Evolutionary conservation across 1,140 invertebrate genomes (phyloP), one percentile per base, ranked within the genome.

Genomic region (Cydia pomonella): DNA sequence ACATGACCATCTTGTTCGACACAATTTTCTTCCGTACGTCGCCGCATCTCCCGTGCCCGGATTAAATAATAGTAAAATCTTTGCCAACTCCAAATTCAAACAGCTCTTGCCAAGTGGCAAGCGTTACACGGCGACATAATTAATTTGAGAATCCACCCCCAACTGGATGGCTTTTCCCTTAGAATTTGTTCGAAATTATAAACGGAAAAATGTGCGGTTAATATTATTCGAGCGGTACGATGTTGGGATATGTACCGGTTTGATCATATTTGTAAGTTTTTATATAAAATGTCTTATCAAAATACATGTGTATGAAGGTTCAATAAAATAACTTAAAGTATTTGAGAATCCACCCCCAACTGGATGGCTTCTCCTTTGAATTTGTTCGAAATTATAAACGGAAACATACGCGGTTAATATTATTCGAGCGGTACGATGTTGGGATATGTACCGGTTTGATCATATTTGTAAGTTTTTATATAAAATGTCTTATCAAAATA

Each of bases 41-140:
- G 23, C 73, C 59, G n/a, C 59, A 59, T 74, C 72, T 74, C 73
- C 63, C n/a, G 64, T 73, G 44, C 73, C 64, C 71, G 71, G 76
- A 79, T 81, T 81, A 59, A 59, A 59, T 59, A 59, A 59, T 74
- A 74, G 73, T 74, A 74, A 74, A 74, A 74, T 74, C 73, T 47
- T 74, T 74, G 73, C 73, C 73, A 74, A 74, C 33, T 74, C 62
- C 3, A 23, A 64, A 74, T 74, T 74, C 73, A 74, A 74, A 74
- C 73, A 27, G 4, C 23, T 21, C 59, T 50, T 74, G 73, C 73
- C 73, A 74, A 74, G 73, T 59, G 62, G 59, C 73, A 63, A 38
- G 59, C 50, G 64, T 38, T 69, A 69, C 64, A 69, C 27, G 64
- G 44, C 10, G 59, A 73, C 50, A 44, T 64, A 74, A 74, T 74